Conservation (phyloP, 2,888 invertebrate genomes). For the Corythucha ciliata region DNA sequence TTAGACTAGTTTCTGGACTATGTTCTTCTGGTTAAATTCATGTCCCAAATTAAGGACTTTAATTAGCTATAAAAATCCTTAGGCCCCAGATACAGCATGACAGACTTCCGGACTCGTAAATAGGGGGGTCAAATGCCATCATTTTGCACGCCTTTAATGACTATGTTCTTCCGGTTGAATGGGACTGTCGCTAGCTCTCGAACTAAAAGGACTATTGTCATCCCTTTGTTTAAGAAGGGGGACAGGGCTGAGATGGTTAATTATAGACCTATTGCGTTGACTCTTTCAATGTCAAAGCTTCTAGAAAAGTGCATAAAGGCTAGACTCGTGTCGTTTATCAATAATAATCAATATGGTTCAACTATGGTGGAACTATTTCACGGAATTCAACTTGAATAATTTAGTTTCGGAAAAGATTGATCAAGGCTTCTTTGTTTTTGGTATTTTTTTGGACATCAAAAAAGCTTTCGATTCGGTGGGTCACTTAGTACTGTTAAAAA, state of each 20-base stretch:
- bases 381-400: neutral
- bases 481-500: neutral
- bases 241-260: neutral
- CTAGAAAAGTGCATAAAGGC: conserved; percentile 2
- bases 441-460: neutral
- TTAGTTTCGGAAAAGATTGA: neutral
- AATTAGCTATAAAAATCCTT: no score
- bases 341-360: neutral
- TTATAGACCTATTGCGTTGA: neutral
- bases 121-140: no score
- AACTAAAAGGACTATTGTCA: neutral
- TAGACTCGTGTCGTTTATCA: neutral
- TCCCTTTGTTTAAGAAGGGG: neutral
- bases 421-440: neutral
- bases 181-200: no score
- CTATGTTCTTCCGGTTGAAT: no score
- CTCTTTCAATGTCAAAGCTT: neutral
- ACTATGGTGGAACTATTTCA: neutral
- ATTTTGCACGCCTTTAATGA: no score
- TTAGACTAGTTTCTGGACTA: no score
- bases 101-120: no score
- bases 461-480: neutral
- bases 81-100: no score
- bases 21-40: no score
- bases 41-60: no score